Conservation (phyloP, 2,113 vertebrate genomes). For the Barnardius zonarius region DNA sequence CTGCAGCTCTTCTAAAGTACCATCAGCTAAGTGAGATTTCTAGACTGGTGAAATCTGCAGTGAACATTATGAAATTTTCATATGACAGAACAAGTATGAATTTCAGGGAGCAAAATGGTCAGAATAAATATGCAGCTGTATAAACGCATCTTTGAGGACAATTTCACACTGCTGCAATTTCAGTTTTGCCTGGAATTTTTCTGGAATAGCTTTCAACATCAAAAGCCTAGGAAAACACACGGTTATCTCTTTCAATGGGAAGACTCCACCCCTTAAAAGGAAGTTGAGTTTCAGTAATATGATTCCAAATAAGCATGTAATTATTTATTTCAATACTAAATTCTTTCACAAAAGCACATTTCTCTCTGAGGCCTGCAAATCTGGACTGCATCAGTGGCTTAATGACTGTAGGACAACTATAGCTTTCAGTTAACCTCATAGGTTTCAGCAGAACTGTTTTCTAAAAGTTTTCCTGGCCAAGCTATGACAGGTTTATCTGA, state of each 20-base stretch:
- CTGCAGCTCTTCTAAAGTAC: not conserved
- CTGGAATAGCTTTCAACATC: slow-evolving; percentile 34
- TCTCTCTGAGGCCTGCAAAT: not conserved
- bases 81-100: not conserved
- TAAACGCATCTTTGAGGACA: not conserved
- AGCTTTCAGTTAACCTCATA: not conserved
- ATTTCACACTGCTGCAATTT: slow-evolving; percentile 23
- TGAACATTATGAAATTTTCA: not conserved
- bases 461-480: not conserved
- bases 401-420: not conserved
- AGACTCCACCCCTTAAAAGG: not conserved
- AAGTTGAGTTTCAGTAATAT: slow-evolving; percentile 8
- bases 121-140: not conserved
- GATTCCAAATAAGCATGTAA: slow-evolving; percentile 24
- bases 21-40: not conserved
- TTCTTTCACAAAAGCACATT: not conserved
- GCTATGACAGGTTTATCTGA: not conserved
- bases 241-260: not conserved
- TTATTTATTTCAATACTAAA: slow-evolving; percentile 13
- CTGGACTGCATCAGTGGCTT: not conserved
- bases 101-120: not conserved
- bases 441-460: not conserved
- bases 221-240: not conserved
- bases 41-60: not conserved
- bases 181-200: slow-evolving; percentile 25